A percentile compares a stretch with the other conserved stretches of the same genome.
These are phyloP conservation scores for Clunio marinus DNA, from an alignment of 2,888 invertebrate genomes.

Conservation along the genomic window DNA sequence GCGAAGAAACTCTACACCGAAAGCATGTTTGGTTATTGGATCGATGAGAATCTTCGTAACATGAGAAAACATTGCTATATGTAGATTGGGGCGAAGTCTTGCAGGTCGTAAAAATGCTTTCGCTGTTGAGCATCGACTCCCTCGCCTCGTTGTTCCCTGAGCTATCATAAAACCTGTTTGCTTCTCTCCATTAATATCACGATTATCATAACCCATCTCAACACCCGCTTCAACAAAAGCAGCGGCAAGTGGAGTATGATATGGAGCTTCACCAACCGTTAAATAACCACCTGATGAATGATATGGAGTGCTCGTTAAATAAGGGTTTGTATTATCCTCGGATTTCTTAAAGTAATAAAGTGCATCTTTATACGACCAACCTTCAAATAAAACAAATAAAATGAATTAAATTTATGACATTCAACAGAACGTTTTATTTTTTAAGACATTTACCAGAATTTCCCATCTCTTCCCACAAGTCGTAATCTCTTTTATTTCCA, in stretches of 20 bases:
- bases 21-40: slow-evolving; percentile 68
- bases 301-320: slow-evolving; percentile 71
- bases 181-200: slow-evolving; percentile 81
- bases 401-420: not conserved
- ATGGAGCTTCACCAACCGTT: slow-evolving; percentile 81
- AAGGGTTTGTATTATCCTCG: slow-evolving; percentile 85
- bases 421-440: not conserved
- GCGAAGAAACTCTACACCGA: slow-evolving; percentile 76
- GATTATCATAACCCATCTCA: slow-evolving; percentile 78
- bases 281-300: slow-evolving; percentile 77
- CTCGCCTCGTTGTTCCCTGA: slow-evolving; percentile 72
- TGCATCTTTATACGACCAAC: slow-evolving; percentile 80
- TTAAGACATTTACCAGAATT: slow-evolving; percentile 54
- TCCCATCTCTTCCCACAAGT: slow-evolving; percentile 80
- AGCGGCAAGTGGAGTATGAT: slow-evolving; percentile 75
- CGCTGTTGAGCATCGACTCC: slow-evolving; percentile 81
- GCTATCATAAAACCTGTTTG: slow-evolving; percentile 88
- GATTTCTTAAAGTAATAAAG: slow-evolving; percentile 85
- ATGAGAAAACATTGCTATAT: slow-evolving; percentile 77
- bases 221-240: slow-evolving; percentile 79
- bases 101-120: slow-evolving; percentile 83
- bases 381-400: slow-evolving; percentile 47
- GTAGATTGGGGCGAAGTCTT: slow-evolving; percentile 72
- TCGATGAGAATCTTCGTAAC: slow-evolving; percentile 72
- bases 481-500: slow-evolving; percentile 86